Base-by-base conservation (phyloP, 1,140 invertebrate genomes). In the Elysia chlorotica region DNA sequence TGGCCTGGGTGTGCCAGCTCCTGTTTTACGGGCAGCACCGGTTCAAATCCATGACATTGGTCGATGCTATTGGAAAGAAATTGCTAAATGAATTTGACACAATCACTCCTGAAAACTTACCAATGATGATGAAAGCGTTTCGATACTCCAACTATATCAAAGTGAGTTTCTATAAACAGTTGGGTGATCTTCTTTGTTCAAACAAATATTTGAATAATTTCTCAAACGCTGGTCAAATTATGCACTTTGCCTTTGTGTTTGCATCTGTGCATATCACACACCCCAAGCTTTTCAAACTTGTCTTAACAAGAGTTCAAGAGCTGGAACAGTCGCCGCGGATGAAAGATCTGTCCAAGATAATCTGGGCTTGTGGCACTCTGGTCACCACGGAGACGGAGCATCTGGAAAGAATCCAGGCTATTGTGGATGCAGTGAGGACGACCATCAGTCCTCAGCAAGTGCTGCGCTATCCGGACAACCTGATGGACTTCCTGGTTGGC, bases 361-460 rank as follows among this genome's bases (percentile, higher is more conserved):
- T 71, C 30, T 71, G 69, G 69, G 57, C 69, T 17, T 71, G 69
- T 71, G 69, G 69, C 14, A 71, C 69, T 21, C 54, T 71, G 30
- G 59, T 71, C 30, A 71, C 69, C n/a, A 33, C 25, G 21, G 23
- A 63, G n/a, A 21, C 33, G 30, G 53, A 41, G 38, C 10, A 71
- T 33, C 25, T 63, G 1, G 1, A 36, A 37, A 17, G 5, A 2
- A 37, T 70, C 23, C 14, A 37, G 4, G 31, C 33, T 4, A 61
- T 71, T 31, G 2, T 71, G 30, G 2, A n/a, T 5, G 2, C 21
- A 21, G 10, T 62, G 17, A 1, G 33, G 38, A 30, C 19, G 19
- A 41, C 61, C 10, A 31, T 63, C 4, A 1, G 14, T 23, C 14
- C 53, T 19, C 21, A 71, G 28, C 1, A 62, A 10, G 25, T 63